Percentiles rank a stretch among this genome's conserved stretches.
These are phyloP conservation scores for Cremastinae sp. DNA, from an alignment of 2,888 invertebrate species.

Conservation along the genomic window DNA sequence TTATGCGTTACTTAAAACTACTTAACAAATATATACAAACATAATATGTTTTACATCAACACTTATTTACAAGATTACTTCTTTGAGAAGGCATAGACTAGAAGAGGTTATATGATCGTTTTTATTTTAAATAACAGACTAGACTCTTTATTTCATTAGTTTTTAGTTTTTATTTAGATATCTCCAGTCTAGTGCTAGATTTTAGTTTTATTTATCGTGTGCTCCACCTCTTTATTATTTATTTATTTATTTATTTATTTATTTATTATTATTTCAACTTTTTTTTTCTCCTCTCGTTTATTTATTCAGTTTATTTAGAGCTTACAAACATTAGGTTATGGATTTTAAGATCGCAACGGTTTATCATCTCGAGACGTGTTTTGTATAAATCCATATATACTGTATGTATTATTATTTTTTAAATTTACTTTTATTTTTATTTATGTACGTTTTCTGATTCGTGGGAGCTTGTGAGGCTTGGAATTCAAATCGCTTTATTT, in stretches of 20 bases:
- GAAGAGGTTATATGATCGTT: constrained; percentile 62
- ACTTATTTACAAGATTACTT: constrained; percentile 66
- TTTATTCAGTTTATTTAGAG: constrained; percentile 39
- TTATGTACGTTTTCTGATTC: constrained; percentile 52
- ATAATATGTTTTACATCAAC: constrained; percentile 69
- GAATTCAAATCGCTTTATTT: constrained; percentile 42
- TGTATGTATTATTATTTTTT: constrained; percentile 39
- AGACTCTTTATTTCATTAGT: constrained; percentile 49
- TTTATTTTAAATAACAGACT: constrained; percentile 61
- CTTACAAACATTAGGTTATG: constrained; percentile 59
- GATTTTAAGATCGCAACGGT: constrained; percentile 55
- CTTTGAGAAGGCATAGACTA: constrained; percentile 65
- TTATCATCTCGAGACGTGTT: constrained; percentile 55
- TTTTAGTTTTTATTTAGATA: constrained; percentile 45
- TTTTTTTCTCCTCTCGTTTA: constrained; percentile 28
- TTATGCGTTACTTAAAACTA: constrained; percentile 68
- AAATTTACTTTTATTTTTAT: constrained; percentile 34
- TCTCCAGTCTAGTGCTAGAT: constrained; percentile 56
- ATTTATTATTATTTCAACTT: background rate
- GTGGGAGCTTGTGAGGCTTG: constrained; percentile 51
- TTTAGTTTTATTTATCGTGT: constrained; percentile 54
- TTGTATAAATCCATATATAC: constrained; percentile 61
- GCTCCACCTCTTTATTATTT: constrained; percentile 12
- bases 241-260: no score
- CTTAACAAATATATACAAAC: constrained; percentile 71